A percentile compares a stretch with the other conserved stretches of the same genome.
phyloP scores from a whole-genome alignment of 2,113 vertebrate species.

The Limanda limanda region DNA sequence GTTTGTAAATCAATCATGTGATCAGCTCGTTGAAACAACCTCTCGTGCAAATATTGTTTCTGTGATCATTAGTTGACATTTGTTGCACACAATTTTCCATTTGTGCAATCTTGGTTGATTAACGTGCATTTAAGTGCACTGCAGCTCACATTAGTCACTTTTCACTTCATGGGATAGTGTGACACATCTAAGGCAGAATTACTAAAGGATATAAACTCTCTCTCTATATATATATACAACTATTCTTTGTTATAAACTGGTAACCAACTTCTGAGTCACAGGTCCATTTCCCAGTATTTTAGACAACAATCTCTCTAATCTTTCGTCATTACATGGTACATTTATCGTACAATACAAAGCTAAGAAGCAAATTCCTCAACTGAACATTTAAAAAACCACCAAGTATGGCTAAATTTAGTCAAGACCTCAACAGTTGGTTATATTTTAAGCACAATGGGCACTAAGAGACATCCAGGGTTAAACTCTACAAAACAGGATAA shows the following conservation, averaged over 20 bases:
- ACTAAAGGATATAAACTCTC: no score
- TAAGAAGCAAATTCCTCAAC: neutral
- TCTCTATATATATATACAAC: neutral
- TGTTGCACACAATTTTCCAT: neutral
- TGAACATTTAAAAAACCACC: slow-evolving; percentile 1
- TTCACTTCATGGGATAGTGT: neutral
- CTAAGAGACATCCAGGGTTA: neutral
- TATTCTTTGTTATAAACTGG: no score
- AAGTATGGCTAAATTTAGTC: slow-evolving; percentile 5
- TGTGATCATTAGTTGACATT: neutral
- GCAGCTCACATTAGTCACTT: neutral
- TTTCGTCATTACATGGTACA: neutral
- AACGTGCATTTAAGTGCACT: neutral
- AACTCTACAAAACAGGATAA: neutral
- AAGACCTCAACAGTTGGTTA: neutral
- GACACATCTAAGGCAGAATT: neutral
- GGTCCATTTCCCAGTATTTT: neutral
- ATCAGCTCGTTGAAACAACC: neutral
- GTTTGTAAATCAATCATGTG: no score
- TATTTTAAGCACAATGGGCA: neutral
- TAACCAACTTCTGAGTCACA: neutral
- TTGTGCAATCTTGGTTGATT: neutral
- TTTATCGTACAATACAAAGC: neutral
- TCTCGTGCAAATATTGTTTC: neutral
- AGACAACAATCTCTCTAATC: neutral